Percentiles rank a stretch among this genome's conserved stretches.
phyloP scores from a whole-genome alignment of 2,888 invertebrate genomes.

The Ormyrus labotus region DNA sequence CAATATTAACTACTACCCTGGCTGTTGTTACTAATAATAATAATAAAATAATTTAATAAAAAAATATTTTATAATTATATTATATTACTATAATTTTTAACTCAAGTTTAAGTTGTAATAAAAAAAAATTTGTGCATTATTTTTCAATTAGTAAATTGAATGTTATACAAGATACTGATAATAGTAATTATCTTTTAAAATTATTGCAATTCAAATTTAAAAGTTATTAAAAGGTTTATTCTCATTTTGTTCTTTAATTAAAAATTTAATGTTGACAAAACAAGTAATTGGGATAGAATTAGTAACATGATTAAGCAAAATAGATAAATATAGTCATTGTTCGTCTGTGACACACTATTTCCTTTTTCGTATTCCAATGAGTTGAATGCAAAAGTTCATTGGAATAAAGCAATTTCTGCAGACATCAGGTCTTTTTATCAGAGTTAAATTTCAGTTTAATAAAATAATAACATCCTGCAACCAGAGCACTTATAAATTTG shows the following conservation, averaged over 20 bases:
- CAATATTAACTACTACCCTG: conserved; percentile 62
- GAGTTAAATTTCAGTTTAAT: background rate
- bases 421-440: background rate
- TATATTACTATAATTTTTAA: background rate
- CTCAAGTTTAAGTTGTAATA: background rate
- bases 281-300: background rate
- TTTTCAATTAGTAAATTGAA: too few relatives aligned
- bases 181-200: too few relatives aligned
- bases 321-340: conserved; percentile 19
- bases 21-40: conserved; percentile 65
- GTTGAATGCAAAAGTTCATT: background rate
- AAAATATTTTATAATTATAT: background rate
- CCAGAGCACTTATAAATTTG: background rate
- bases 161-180: too few relatives aligned
- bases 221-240: too few relatives aligned
- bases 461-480: conserved; percentile 15
- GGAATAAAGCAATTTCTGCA: background rate
- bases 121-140: background rate
- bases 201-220: too few relatives aligned
- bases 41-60: too few relatives aligned
- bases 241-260: background rate
- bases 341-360: background rate
- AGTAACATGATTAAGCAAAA: conserved; percentile 28
- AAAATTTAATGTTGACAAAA: conserved; percentile 24
- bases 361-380: conserved; percentile 4